Evolutionary conservation across 2,113 vertebrate genomes (phyloP), one percentile per base, ranked within the genome.

Genomic region (Crotalus viridis): DNA sequence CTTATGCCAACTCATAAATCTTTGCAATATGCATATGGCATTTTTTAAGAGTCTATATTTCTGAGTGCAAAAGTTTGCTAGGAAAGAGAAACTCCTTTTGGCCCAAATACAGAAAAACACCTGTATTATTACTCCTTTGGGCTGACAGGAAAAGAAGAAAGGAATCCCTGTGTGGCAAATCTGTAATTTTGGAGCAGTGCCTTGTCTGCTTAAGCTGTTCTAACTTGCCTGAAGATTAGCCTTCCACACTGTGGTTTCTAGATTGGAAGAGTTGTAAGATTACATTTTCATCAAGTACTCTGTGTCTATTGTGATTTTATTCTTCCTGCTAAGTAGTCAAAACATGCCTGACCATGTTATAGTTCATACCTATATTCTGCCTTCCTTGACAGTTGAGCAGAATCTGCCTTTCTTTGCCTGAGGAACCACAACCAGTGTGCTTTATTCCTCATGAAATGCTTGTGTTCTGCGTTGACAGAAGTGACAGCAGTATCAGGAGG

Each of bases 301-400:
- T n/a, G 69, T 93, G 95, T 92, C 88, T 17, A 43, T 54, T 33
- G 8, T 93, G 54, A 39, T 85, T 92, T 91, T 94, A 89, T 61
- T 46, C 19, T 5, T 22, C 19, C 52, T 22, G 93, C 48, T 94
- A 92, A 55, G 93, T 85, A 91, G 92, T 69, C 93, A 19, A 94
- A 93, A 93, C 94, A 86, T 86, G 61, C 22, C 55, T 21, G 52
- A 48, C 81, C 52, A 22, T 51, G n/a, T 86, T 90, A 39, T 81
- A 89, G 90, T 91, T 93, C 94, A 95, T 95, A 93, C 95, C 95
- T 92, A 96, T 92, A 93, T 86, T 93, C 55, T 94, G 69, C 54
- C 93, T 96, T 85, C 93, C 94, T 95, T 97, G 95, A 94, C 94
- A 95, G 95, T 95, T 96, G 95, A 89, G 89, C 64, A 69, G 12